Evolutionary conservation across 2,113 vertebrate species (phyloP).

Genomic region (Nesospiza acunhae): DNA sequence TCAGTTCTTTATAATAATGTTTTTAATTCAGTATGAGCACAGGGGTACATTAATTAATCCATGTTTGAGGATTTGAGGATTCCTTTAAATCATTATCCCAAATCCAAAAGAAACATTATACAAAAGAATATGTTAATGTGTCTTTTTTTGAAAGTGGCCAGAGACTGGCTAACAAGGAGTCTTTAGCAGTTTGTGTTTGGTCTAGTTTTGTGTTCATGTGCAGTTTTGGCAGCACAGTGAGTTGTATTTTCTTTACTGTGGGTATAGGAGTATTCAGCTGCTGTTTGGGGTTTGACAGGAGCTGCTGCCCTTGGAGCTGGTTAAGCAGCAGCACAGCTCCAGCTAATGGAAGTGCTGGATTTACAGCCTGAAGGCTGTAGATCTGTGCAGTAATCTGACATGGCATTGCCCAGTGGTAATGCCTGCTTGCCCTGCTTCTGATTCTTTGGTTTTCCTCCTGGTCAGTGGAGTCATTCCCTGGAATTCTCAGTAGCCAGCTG

Average conservation of each 20-base stretch:
- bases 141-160: background rate
- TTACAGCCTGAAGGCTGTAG: background rate
- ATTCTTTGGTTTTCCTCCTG: background rate
- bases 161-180: background rate
- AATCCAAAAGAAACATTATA: background rate
- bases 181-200: background rate
- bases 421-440: background rate
- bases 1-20: background rate
- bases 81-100: background rate
- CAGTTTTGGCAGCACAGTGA: background rate
- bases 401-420: background rate
- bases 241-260: background rate
- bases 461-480: background rate
- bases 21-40: background rate
- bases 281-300: background rate
- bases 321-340: background rate
- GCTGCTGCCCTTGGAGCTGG: background rate
- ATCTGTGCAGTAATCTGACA: background rate
- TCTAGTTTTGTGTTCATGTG: background rate
- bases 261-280: background rate
- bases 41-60: background rate
- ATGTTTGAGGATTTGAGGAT: background rate
- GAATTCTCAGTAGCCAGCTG: accelerated
- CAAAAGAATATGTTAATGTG: background rate
- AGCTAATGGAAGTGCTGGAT: background rate